These are phyloP conservation scores for Xanthia togata DNA, from an alignment of 2,888 invertebrate species.

Conservation along the genomic window DNA sequence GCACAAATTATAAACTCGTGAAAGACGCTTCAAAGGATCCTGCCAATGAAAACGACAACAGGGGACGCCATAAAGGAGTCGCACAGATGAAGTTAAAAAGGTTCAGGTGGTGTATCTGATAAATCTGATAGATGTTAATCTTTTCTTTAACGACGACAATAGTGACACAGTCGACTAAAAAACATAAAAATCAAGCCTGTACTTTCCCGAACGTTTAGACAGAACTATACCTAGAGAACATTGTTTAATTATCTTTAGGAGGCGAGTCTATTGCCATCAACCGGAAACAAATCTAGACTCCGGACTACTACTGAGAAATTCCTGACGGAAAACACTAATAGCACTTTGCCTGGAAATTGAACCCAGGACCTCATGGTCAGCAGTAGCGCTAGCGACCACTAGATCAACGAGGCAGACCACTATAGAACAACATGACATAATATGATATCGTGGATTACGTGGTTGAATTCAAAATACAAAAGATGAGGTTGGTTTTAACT, in stretches of 20 bases:
- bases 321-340: too few species aligned
- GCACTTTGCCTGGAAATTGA: not conserved
- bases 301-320: too few species aligned
- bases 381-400: not conserved
- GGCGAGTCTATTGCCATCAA: not conserved
- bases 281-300: too few species aligned
- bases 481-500: not conserved
- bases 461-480: not conserved
- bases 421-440: not conserved
- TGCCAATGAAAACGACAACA: not conserved
- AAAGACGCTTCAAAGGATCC: not conserved
- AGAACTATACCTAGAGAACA: too few species aligned
- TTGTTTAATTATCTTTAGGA: too few species aligned
- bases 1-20: not conserved
- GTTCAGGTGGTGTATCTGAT: not conserved
- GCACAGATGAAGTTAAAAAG: not conserved
- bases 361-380: not conserved
- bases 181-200: not conserved
- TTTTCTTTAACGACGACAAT: too few species aligned
- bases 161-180: not conserved
- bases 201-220: not conserved
- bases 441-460: not conserved
- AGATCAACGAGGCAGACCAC: not conserved
- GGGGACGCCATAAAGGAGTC: not conserved
- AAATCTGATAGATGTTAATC: too few species aligned